These are phyloP conservation scores for Cylloceria caligata DNA, from an alignment of 2,888 invertebrate genomes.

Conservation along the genomic window DNA sequence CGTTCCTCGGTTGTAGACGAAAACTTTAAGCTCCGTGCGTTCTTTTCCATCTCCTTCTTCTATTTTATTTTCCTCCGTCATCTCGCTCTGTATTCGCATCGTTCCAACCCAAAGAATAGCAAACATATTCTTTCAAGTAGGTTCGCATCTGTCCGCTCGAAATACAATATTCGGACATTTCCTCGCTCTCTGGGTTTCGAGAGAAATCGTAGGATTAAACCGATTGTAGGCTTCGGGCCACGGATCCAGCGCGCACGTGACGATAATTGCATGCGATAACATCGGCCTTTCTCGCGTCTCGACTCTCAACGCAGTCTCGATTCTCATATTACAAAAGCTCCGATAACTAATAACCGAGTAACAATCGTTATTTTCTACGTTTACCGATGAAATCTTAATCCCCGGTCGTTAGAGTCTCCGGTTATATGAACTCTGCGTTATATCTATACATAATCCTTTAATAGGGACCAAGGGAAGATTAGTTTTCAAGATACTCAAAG, in stretches of 20 bases:
- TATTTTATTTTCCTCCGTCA: neutral
- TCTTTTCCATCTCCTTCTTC: conserved; percentile 15
- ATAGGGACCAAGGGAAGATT: conserved; percentile 20
- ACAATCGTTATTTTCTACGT: neutral
- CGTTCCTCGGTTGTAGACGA: neutral
- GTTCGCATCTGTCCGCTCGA: conserved; percentile 20
- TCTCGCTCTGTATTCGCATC: conserved; percentile 12
- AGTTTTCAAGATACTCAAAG: conserved; percentile 50
- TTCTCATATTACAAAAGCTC: neutral
- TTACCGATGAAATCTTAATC: conserved; percentile 1
- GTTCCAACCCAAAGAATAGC: conserved; percentile 26
- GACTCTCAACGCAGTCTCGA: conserved; percentile 3
- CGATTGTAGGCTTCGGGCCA: conserved; percentile 32
- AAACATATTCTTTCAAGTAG: conserved; percentile 10
- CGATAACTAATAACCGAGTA: neutral
- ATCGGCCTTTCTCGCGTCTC: conserved; percentile 1
- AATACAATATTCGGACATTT: conserved; percentile 51
- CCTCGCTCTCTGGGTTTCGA: conserved; percentile 8
- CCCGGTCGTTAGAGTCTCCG: neutral
- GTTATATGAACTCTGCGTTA: neutral
- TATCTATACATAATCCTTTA: conserved; percentile 3
- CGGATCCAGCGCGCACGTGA: conserved; percentile 26
- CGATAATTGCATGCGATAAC: conserved; percentile 61
- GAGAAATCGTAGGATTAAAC: conserved; percentile 52
- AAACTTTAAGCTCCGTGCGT: conserved; percentile 2